These are phyloP conservation scores for Teinopalpus imperialis DNA, from an alignment of 2,888 invertebrate genomes.

Conservation along the genomic window DNA sequence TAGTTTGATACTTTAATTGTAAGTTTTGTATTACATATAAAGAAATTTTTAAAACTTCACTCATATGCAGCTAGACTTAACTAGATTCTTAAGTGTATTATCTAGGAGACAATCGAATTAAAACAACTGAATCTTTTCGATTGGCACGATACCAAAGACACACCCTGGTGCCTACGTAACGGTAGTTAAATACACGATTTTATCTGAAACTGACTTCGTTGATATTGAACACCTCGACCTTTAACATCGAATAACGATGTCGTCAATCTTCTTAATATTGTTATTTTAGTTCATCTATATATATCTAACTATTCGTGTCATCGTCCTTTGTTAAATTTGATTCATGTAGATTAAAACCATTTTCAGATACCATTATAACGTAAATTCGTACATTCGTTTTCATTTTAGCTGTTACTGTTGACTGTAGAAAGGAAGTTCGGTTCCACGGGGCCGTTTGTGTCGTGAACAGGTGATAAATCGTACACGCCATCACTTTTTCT, in stretches of 20 bases:
- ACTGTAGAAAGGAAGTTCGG: conserved; percentile 54
- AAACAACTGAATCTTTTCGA: conserved; percentile 61
- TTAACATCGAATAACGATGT: conserved; percentile 27
- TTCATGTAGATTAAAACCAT: conserved; percentile 1
- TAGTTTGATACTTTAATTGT: too few relatives aligned
- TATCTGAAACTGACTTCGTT: conserved; percentile 65
- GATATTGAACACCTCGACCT: conserved; percentile 34
- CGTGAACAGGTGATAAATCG: conserved; percentile 76
- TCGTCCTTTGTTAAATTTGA: conserved; percentile 12
- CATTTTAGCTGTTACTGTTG: conserved; percentile 49
- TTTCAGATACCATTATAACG: conserved; percentile 5
- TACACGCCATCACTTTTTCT: conserved; percentile 71
- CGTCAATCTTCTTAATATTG: conserved; percentile 20
- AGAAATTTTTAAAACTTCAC: too few relatives aligned
- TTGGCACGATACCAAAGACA: conserved; percentile 72
- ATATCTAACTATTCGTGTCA: neutral
- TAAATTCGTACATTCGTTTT: conserved; percentile 50
- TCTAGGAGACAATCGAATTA: conserved; percentile 68
- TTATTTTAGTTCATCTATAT: conserved; percentile 13
- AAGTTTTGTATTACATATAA: too few relatives aligned
- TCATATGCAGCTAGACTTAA: neutral
- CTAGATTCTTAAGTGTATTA: conserved; percentile 49
- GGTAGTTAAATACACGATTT: conserved; percentile 59
- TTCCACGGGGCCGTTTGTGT: conserved; percentile 51
- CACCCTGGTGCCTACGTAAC: conserved; percentile 52